phyloP scores from a whole-genome alignment of 1,140 invertebrate species.

The Sipha flava region DNA sequence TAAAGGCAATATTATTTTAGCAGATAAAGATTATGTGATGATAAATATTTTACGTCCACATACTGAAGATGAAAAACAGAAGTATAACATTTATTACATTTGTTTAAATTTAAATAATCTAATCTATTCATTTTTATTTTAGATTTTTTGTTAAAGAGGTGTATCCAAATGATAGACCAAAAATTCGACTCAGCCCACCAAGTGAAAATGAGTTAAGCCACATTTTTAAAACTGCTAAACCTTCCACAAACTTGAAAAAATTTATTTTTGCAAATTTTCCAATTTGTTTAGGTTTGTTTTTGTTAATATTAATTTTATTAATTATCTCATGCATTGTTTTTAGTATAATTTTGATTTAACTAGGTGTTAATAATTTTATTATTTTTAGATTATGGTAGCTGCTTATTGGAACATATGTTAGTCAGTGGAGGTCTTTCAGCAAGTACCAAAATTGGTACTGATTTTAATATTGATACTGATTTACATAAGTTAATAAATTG shows the following conservation, averaged over 20 bases:
- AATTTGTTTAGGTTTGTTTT: neutral
- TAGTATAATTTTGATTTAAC: neutral
- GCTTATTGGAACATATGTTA: conserved; percentile 83
- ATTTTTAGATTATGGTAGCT: conserved; percentile 70
- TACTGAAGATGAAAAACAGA: conserved; percentile 84
- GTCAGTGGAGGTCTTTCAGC: conserved; percentile 58
- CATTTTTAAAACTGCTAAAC: conserved; percentile 57
- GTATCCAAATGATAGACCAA: conserved; percentile 72
- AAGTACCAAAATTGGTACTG: conserved; percentile 52
- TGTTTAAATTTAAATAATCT: neutral
- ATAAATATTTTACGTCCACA: conserved; percentile 88
- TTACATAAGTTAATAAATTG: conserved; percentile 58
- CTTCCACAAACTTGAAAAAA: conserved; percentile 74
- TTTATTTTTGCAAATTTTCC: conserved; percentile 42
- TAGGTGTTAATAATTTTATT: conserved; percentile 29
- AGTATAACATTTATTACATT: conserved; percentile 44
- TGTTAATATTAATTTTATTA: neutral
- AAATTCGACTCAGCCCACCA: conserved; percentile 51
- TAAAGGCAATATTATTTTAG: conserved; percentile 90
- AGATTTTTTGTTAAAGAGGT: conserved; percentile 76
- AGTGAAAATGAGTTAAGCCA: conserved; percentile 47
- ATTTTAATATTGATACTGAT: conserved; percentile 58
- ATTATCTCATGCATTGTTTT: neutral
- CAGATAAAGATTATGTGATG: conserved; percentile 84
- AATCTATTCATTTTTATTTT: conserved; percentile 20